Evolutionary conservation across 2,113 vertebrate genomes (phyloP), one percentile per base, ranked within the genome.

Genomic region (Esox niger): DNA sequence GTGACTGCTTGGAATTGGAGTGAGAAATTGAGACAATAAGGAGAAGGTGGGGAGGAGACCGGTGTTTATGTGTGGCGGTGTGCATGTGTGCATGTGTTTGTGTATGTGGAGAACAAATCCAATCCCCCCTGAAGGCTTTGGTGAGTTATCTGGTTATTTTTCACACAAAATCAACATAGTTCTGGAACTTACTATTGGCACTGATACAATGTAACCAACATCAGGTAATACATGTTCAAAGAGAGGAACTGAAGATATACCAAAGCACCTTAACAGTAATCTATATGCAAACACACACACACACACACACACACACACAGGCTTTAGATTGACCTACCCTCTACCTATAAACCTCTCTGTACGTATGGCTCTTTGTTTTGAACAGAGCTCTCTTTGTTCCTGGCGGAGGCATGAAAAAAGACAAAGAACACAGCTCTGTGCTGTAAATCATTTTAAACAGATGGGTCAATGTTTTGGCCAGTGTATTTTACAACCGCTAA

Each of bases 321-420:
- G 9, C 35, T 38, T 56, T 79, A 79, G 72, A 59, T 63, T 77
- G 71, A 74, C 76, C 66, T 69, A 32, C 74, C 56, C 69, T 43
- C 69, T 55, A 60, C 72, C 80, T 68, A 78, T 77, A 85, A 88
- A 84, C 74, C 76, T 66, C 72, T 63, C 29, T 56, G 71, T 67
- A 61, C n/a, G 13, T 43, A 43, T 1, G 46, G 57, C 74, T 80
- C 61, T 27, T 38, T 69, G 77, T 64, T 67, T 63, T 3, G 35
- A 83, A 90, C 88, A 92, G 84, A 67, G 30, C 75, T 74, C 46
- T 70, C 87, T 90, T 92, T 92, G 87, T 91, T 88, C 68, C 56
- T 47, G 2, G 52, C 11, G 54, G 27, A 56, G 27, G 32, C 68
- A 73, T n/a, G n/a, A 67, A 31, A 70, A 73, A 79, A 79, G 79